Base-by-base conservation (phyloP, 1,140 invertebrate genomes). In the Tyrophagus putrescentiae region DNA sequence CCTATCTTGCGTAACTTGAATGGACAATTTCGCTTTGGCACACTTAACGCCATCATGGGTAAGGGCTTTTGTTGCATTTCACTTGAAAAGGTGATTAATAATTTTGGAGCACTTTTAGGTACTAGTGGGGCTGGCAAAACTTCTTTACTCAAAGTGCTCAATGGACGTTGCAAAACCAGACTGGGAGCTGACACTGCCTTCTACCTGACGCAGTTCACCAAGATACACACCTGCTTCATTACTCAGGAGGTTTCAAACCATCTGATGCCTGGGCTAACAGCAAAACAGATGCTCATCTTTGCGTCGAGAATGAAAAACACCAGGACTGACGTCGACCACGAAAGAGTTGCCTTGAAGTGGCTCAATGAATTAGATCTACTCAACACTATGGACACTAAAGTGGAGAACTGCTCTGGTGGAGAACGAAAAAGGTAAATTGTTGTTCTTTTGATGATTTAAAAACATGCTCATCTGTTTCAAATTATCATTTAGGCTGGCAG, bases 201-300 rank as follows among this genome's bases (percentile, higher is more conserved):
- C 27, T 36, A 16, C 16, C 1, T 61, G 4, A 39, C 16, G 3
- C 23, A 28, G 42, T 25, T 16, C 23, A n/a, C 13, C 16, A 41
- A 29, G 33, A 27, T 32, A 18, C 57, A 34, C 1, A 21, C 39
- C 11, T 60, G 29, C 16, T 62, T 23, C 33, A 29, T 64, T 57
- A 42, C 62, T 3, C 91, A 96, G 71, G 88, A 94, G 68, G 90
- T 94, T 71, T 84, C 87, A 64, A 75, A 94, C 0, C 77, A 88
- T 52, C 23, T 52, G n/a, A n/a, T 52, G 18, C 85, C 84, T 0
- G 85, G 92, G 71, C 75, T 95, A 6, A 87, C 85, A 0, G 87
- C 93, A 4, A 77, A 78, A 58, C 90, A 96, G 72, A 82, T 87
- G 6, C 88, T 95, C 85, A 82, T 80, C 68, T 82, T 90, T 13